Evolutionary conservation across 2,888 invertebrate genomes (phyloP), one percentile per base, ranked within the genome.

Genomic region (Plusia festucae): DNA sequence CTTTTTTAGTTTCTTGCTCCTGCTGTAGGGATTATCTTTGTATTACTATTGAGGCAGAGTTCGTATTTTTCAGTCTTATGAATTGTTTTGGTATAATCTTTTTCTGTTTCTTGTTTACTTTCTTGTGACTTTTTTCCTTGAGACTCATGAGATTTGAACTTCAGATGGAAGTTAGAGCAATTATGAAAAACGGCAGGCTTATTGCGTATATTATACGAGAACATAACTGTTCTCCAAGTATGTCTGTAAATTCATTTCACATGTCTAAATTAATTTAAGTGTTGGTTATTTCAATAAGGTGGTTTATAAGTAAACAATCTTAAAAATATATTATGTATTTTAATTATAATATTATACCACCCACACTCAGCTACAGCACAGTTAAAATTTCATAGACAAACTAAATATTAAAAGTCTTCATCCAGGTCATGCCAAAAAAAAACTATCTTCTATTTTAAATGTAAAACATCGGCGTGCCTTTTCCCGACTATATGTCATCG

Each of bases 401-500:
- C n/a, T n/a, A 40, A n/a, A 2, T 40, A 15, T 40, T 7, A 5
- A 40, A n/a, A 40, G 13, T 7, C 0, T 2, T n/a, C 40, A n/a
- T n/a, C n/a, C 40, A 2, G n/a, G 9, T 20, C 1, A 16, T 44
- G 51, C 53, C 27, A 62, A 62, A 56, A 60, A 68, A 5, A 32
- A 74, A 72, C 68, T 81, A 79, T 81, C 70, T 64, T 54, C 49
- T 51, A 64, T 70, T 64, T 22, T 16, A 70, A 79, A 76, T 79
- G 71, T 63, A 77, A 81, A 68, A 76, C 76, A 79, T 18, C 65
- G 67, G 65, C 73, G 60, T 62, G 70, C 67, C 72, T 55, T 74
- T 82, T 79, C 76, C 77, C 60, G 79, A 79, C 76, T 82, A 84
- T 88, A 86, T 79, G 85, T 91, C 89, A 90, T 77, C 65, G 75